These are phyloP conservation scores for Lepilemur septentrionalis DNA, from an alignment of 2,797 vertebrate species.

Conservation along the genomic window DNA sequence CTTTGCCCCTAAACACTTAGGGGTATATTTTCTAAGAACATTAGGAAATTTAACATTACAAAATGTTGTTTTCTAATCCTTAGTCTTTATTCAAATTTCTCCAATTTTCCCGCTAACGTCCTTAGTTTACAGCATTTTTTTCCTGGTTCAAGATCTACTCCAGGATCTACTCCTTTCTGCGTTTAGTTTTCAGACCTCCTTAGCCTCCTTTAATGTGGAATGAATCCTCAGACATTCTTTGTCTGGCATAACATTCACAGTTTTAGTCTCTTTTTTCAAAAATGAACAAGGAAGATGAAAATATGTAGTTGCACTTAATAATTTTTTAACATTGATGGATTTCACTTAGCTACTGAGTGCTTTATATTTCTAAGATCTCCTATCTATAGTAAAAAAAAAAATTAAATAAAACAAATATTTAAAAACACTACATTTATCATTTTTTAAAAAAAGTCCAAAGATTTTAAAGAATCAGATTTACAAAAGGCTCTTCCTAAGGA, in stretches of 20 bases:
- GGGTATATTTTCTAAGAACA: neutral
- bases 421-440: slow-evolving; percentile 8
- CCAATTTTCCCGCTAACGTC: neutral
- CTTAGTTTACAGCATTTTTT: neutral
- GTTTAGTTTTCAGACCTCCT: neutral
- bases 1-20: neutral
- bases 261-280: neutral
- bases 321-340: neutral
- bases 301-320: neutral
- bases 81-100: neutral
- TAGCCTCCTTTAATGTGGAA: neutral
- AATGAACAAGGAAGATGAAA: neutral
- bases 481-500: slow-evolving; percentile 23
- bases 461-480: slow-evolving; percentile 22
- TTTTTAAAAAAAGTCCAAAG: neutral
- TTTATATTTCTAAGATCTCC: neutral
- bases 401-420: slow-evolving; percentile 38
- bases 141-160: neutral
- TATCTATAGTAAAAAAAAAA: neutral
- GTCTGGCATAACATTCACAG: neutral
- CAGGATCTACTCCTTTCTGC: neutral
- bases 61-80: neutral
- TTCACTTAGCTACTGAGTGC: neutral
- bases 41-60: neutral
- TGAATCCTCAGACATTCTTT: neutral